Evolutionary conservation across 2,113 vertebrate species (phyloP), one percentile per base, ranked within the genome.

Genomic region (Syngnathus typhle): DNA sequence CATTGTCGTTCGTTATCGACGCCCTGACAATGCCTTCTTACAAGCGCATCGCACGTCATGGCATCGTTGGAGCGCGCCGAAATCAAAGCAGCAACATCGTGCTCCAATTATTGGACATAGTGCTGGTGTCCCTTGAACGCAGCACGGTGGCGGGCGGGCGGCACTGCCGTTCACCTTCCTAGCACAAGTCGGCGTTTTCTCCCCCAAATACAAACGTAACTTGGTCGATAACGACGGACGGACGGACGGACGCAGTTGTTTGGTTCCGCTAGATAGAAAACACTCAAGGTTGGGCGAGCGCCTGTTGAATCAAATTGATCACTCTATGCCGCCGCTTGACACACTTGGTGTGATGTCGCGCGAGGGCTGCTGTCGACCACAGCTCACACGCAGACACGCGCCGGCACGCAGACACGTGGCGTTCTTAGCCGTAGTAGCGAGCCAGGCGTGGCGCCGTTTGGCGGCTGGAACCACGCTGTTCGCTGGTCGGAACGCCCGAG

Each of bases 181-280:
- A 8, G 7, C 12, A 18, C 18, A 71, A 75, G 63, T 69, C 64
- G 19, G 6, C 16, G 69, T 62, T 52, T 7, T 16, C 36, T 21
- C 3, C 44, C 44, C 44, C 44, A 9, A 13, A 54, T 71, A 51
- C 21, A 66, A 39, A 69, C 27, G 19, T 13, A 21, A 1, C 11
- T 43, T 58, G 21, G 0, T 67, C 6, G n/a, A 37, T 46, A 0
- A 41, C 41, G 0, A 41, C n/a, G 6, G n/a, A 0, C n/a, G 69
- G 3, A 32, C 55, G 37, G 23, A 23, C 23, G 23, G 23, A 23
- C 23, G 16, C 2, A 37, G 0, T 4, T 18, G 0, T 7, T 1
- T 12, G 1, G 0, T 59, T 3, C 2, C 0, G 1, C 6, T 5
- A 4, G 1, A 56, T 47, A 52, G 49, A 0, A 3, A 19, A 16